Evolutionary conservation across 1,140 invertebrate genomes (phyloP), one percentile per base, ranked within the genome.

Genomic region (Babylonia areolata): DNA sequence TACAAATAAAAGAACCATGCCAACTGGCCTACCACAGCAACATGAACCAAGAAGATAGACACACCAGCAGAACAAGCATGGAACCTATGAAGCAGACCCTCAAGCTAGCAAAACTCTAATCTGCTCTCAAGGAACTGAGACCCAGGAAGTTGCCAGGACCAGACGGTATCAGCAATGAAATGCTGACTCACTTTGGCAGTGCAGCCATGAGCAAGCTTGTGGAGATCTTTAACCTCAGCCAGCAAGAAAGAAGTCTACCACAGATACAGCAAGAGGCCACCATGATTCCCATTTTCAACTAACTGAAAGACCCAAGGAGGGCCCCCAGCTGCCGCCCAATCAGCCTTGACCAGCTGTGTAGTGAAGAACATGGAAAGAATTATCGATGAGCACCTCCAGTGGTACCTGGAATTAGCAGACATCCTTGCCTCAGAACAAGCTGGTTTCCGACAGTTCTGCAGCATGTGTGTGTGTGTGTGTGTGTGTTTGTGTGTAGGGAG

Each of bases 131-230:
- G 37, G 11, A 51, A 20, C 46, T 77, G 15, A 77, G 37, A 23
- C 6, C n/a, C 5, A 35, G 15, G 73, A 77, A 77, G 37, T 77
- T 81, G 1, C 85, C 85, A 0, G 85, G 85, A 3, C 31, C 87
- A 58, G 87, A 88, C 54, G n/a, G n/a, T 2, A 85, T 86, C n/a
- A 84, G 58, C 5, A 84, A 84, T 69, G 85, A 88, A 64, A 86
- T 88, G 81, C 81, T 86, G 6, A 84, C 28, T 0, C 69, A 87
- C 58, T 51, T 81, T 1, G 75, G 81, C n/a, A n/a, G n/a, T n/a
- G n/a, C n/a, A n/a, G 73, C 85, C 1, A 71, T 46, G 11, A 2
- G 2, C 23, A 83, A 37, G 0, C 81, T 88, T 12, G 73, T 86
- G 11, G 37, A 86, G 0, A 86, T 88, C 75, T 84, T 88, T n/a